Evolutionary conservation across 2,888 invertebrate genomes (phyloP).

Genomic region (Cephus sareptanus): DNA sequence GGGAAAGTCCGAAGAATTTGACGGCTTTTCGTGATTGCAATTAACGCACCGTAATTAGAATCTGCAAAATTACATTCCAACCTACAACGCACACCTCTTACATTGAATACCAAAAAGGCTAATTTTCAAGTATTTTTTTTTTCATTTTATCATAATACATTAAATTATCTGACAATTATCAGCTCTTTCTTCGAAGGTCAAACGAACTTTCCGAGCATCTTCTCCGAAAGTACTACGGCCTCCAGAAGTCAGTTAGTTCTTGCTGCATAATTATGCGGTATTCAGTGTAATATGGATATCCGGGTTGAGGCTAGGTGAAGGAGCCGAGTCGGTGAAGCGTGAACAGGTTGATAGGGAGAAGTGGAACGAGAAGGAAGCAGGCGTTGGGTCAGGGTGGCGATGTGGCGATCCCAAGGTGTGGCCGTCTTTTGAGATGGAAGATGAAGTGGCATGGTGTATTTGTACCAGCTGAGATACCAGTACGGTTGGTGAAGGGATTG

Average conservation of each 20-base stretch:
- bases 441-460: not conserved
- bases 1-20: not conserved
- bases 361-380: constrained; percentile 1
- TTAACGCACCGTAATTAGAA: not conserved
- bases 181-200: not conserved
- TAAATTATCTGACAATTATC: not conserved
- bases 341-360: constrained; percentile 6
- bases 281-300: constrained; percentile 4
- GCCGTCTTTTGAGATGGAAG: not conserved
- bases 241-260: not conserved
- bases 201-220: not conserved
- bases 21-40: not conserved
- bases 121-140: not conserved
- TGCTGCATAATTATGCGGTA: constrained; percentile 2
- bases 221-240: not conserved
- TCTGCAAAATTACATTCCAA: not conserved
- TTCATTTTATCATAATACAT: not conserved
- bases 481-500: not conserved
- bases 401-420: not conserved
- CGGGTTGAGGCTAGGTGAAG: constrained; percentile 1
- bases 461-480: not conserved
- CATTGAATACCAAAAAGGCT: not conserved
- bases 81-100: not conserved
- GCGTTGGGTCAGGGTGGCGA: not conserved
- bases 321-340: constrained; percentile 4